Evolutionary conservation across 1,140 invertebrate genomes (phyloP), one percentile per base, ranked within the genome.

Genomic region (Sycophaga agraensis): DNA sequence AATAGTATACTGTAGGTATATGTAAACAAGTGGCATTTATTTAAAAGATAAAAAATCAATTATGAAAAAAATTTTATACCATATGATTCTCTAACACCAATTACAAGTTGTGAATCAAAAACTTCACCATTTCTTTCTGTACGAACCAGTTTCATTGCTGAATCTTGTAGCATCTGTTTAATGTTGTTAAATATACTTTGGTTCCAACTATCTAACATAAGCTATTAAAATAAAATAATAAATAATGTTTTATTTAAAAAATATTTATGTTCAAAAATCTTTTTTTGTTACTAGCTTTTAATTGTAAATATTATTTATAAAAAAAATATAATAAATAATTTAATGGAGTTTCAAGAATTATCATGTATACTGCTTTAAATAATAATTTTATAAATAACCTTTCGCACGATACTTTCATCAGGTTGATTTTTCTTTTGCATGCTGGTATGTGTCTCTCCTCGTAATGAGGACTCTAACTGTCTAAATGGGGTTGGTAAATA

Each of bases 131-230:
- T 97, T 67, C 97, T 84, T 80, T 99, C 97, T 7, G 93, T 90
- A 77, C 96, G 90, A 11, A 99, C 93, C 63, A 99, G 84, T 81
- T 96, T 96, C 95, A 99, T 98, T 8, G 96, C 97, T 67, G 94
- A 96, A 77, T 95, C 92, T 80, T 98, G 95, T 31, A 99, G 82
- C 64, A 92, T 86, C 72, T 95, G 88, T 79, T 98, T 95, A 64
- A 98, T 97, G 76, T 97, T 92, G 73, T 87, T 87, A 82, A 99
- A 99, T 72, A 99, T 98, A 77, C 92, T 95, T 75, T 93, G 89
- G 84, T 98, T 98, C 97, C 97, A 99, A 67, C 91, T 96, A 77
- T 98, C 96, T 64, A 98, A 82, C 97, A 99, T 98, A 48, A 98
- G 79, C 87, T 98, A 85, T 50, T 19, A 4, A 66, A 65, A 40